A percentile compares a stretch with the other conserved stretches of the same genome.
These are phyloP conservation scores for Horisme vitalbata DNA, from an alignment of 2,888 invertebrate species.

Conservation along the genomic window DNA sequence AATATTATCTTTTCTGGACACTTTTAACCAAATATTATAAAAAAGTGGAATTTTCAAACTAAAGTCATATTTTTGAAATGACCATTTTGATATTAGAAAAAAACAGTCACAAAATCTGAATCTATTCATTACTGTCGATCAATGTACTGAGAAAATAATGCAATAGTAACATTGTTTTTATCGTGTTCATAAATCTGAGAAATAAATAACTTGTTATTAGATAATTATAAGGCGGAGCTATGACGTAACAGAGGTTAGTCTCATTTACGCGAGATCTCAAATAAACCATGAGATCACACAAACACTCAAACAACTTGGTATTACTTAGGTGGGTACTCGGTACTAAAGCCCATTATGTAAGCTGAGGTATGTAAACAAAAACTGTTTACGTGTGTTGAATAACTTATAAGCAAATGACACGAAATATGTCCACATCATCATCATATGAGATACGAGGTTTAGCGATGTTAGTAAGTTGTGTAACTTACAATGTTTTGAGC, in stretches of 20 bases:
- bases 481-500: no score
- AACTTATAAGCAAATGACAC: slow-evolving; percentile 16
- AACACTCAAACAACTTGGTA: slow-evolving; percentile 3
- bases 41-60: no score
- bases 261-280: slow-evolving; percentile 17
- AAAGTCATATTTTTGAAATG: no score
- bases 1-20: no score
- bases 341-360: slow-evolving; percentile 17
- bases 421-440: slow-evolving; percentile 9
- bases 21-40: no score
- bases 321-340: not conserved
- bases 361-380: slow-evolving; percentile 33
- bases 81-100: no score
- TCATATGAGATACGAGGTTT: slow-evolving; percentile 6
- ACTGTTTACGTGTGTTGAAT: slow-evolving; percentile 28
- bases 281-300: slow-evolving; percentile 23
- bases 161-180: no score
- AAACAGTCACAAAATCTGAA: no score
- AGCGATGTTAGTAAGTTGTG: not conserved
- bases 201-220: slow-evolving; percentile 1
- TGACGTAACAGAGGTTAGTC: slow-evolving; percentile 13
- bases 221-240: slow-evolving; percentile 11
- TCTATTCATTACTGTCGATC: no score
- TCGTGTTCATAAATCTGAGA: not conserved
- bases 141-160: no score